Conservation (phyloP, 2,888 invertebrate species). For the Panopea generosa region DNA sequence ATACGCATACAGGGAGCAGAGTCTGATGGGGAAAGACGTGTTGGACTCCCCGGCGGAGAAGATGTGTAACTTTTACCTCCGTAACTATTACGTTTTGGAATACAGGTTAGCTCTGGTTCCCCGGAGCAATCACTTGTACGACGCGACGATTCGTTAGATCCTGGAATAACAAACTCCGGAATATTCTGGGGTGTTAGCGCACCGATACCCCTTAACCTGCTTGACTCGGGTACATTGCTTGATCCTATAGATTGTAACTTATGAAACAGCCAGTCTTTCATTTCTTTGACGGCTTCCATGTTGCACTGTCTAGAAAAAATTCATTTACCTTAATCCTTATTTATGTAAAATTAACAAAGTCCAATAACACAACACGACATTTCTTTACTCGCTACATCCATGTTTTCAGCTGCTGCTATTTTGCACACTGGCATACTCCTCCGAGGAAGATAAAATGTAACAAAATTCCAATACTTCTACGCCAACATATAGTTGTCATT, state of each 20-base stretch:
- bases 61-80: slow-evolving; percentile 66
- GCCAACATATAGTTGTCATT: too few species aligned
- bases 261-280: slow-evolving; percentile 77
- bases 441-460: too few species aligned
- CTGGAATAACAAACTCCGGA: slow-evolving; percentile 81
- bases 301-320: neutral
- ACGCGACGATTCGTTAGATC: slow-evolving; percentile 74
- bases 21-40: slow-evolving; percentile 47
- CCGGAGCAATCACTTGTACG: slow-evolving; percentile 70
- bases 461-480: too few species aligned
- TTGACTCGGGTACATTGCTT: slow-evolving; percentile 16
- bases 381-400: too few species aligned
- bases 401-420: too few species aligned
- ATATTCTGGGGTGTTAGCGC: slow-evolving; percentile 77
- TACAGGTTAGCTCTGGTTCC: slow-evolving; percentile 39
- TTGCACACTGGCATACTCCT: too few species aligned
- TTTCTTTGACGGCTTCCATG: slow-evolving; percentile 77
- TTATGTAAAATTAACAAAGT: too few species aligned
- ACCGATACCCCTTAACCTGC: slow-evolving; percentile 32
- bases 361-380: too few species aligned
- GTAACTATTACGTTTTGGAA: slow-evolving; percentile 64
- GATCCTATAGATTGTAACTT: slow-evolving; percentile 68
- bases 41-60: slow-evolving; percentile 44
- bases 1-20: slow-evolving; percentile 50
- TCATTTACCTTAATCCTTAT: too few species aligned